These are phyloP conservation scores for Xenops minutus DNA, from an alignment of 2,797 vertebrate species.

Conservation along the genomic window DNA sequence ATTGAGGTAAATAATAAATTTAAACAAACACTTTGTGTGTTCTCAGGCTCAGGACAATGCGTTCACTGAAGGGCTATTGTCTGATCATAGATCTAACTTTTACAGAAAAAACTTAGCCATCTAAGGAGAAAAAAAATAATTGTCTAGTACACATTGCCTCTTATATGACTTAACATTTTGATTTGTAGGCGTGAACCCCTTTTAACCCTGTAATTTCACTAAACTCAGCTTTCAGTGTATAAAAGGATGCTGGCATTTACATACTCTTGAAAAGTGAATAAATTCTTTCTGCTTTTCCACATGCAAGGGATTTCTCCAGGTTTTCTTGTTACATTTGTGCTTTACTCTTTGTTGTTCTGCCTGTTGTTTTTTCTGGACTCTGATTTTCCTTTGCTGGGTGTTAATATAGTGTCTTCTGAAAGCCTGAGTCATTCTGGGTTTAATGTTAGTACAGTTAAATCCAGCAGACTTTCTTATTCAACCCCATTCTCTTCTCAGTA, in stretches of 20 bases:
- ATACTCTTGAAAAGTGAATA: not conserved
- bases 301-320: not conserved
- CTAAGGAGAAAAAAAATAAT: not conserved
- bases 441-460: not conserved
- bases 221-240: not conserved
- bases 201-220: not conserved
- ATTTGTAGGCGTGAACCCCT: not conserved
- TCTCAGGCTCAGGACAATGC: not conserved
- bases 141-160: not conserved
- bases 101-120: not conserved
- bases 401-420: not conserved
- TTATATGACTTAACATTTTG: not conserved
- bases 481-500: not conserved
- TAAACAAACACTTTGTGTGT: not conserved
- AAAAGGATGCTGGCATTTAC: not conserved
- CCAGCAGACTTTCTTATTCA: not conserved
- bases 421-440: not conserved
- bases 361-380: not conserved
- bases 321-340: not conserved
- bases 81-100: not conserved
- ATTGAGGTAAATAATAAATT: not conserved
- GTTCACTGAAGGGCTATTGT: not conserved
- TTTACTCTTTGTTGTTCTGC: not conserved
- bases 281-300: not conserved
- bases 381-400: not conserved